phyloP scores from a whole-genome alignment of 2,113 vertebrate genomes.

The Phocoena sinus region DNA sequence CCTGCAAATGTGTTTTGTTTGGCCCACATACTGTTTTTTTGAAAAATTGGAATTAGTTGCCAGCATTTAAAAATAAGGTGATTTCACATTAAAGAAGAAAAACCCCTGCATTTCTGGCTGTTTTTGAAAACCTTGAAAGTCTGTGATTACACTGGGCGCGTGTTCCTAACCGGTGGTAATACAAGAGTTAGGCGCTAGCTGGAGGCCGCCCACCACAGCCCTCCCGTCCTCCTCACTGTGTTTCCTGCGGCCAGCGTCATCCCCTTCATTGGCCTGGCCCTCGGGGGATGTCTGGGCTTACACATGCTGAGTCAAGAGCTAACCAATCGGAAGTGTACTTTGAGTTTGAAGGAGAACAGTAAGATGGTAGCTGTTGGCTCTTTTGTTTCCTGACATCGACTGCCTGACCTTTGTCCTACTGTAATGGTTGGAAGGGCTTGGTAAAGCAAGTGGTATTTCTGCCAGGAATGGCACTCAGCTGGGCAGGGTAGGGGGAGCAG shows the following conservation, averaged over 20 bases:
- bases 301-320: not conserved
- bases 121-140: not conserved
- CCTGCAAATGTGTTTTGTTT: conserved; percentile 47
- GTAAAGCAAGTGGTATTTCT: not conserved
- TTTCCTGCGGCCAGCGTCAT: rapidly evolving
- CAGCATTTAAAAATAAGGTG: conserved; percentile 52
- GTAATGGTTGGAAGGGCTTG: not conserved
- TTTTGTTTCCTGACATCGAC: not conserved
- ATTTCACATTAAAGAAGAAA: not conserved
- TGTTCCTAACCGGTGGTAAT: too few relatives aligned
- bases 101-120: not conserved
- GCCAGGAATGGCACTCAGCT: not conserved
- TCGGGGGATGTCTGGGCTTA: not conserved
- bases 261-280: not conserved
- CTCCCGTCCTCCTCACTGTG: rapidly evolving
- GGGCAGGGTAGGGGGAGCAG: not conserved
- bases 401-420: not conserved
- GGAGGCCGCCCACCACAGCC: rapidly evolving
- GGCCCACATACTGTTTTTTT: not conserved
- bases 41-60: conserved; percentile 15
- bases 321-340: not conserved
- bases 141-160: rapidly evolving
- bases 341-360: not conserved
- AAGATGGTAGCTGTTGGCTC: not conserved
- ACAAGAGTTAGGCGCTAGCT: rapidly evolving